Evolutionary conservation across 2,113 vertebrate genomes (phyloP).

Genomic region (Nansenia antarctica): DNA sequence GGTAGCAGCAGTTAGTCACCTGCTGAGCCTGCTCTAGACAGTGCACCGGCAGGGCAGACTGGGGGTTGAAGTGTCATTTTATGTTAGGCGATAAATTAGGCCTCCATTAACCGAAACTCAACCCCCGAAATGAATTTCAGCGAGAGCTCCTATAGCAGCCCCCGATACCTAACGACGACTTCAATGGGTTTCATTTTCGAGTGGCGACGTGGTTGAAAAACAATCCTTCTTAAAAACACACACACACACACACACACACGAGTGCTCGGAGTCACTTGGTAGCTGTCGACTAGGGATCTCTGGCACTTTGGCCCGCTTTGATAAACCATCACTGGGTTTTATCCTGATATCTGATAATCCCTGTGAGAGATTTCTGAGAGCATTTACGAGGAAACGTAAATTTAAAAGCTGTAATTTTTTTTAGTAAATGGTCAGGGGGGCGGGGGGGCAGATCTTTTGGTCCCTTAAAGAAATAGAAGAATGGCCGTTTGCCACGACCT

Average conservation of each 20-base stretch:
- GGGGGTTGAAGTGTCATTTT: constrained; percentile 64
- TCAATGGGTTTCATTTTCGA: constrained; percentile 53
- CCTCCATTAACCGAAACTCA: constrained; percentile 68
- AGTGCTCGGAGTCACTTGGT: constrained; percentile 20
- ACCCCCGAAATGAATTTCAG: constrained; percentile 66
- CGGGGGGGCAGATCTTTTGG: constrained; percentile 31
- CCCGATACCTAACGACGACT: constrained; percentile 22
- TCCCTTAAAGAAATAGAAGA: constrained; percentile 30
- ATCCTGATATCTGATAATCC: constrained; percentile 67
- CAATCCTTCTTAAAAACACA: constrained; percentile 62
- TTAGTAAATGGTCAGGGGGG: constrained; percentile 50
- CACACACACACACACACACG: too few species aligned
- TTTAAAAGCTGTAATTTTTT: constrained; percentile 67
- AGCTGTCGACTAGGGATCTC: constrained; percentile 26
- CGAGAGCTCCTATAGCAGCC: constrained; percentile 46
- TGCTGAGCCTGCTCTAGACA: constrained; percentile 61
- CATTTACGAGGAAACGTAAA: constrained; percentile 59
- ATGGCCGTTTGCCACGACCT: constrained; percentile 31
- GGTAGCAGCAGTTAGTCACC: constrained; percentile 53
- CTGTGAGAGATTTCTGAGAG: constrained; percentile 55
- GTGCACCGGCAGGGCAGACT: constrained; percentile 44
- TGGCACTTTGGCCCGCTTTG: constrained; percentile 50
- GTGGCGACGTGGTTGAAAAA: constrained; percentile 56
- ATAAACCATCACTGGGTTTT: constrained; percentile 56
- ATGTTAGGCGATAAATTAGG: constrained; percentile 70